Conservation (phyloP, 2,797 vertebrate genomes). For the Gymnoscopelus microlampas region DNA sequence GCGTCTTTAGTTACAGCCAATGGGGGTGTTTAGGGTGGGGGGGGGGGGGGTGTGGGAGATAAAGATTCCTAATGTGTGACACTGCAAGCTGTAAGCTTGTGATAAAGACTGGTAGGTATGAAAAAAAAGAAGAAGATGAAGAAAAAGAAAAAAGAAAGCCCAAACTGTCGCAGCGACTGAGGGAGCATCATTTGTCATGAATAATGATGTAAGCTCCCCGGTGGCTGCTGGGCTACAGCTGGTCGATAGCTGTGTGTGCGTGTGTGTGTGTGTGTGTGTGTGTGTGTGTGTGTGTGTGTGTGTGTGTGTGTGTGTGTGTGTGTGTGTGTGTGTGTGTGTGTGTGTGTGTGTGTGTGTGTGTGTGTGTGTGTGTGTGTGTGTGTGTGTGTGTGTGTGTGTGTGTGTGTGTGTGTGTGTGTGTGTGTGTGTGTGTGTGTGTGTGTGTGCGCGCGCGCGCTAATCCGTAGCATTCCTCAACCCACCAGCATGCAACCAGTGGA, state of each 20-base stretch:
- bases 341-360: conserved; percentile 5
- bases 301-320: conserved; percentile 1
- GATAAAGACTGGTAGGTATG: conserved; percentile 68
- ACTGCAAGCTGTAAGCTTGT: conserved; percentile 68
- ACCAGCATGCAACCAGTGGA: conserved; percentile 16
- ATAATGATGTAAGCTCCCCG: conserved; percentile 52
- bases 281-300: conserved; percentile 1
- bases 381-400: conserved; percentile 5
- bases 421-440: not conserved
- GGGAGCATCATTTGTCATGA: conserved; percentile 60
- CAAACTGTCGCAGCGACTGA: conserved; percentile 56
- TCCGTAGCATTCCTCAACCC: conserved; percentile 29
- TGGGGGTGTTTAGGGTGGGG: conserved; percentile 35
- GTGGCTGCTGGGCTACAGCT: conserved; percentile 44
- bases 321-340: conserved; percentile 1
- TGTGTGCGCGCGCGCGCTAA: conserved; percentile 18
- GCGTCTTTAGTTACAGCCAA: conserved; percentile 66
- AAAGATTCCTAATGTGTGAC: conserved; percentile 67
- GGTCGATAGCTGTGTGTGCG: conserved; percentile 22
- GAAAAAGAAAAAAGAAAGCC: conserved; percentile 28
- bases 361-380: conserved; percentile 5
- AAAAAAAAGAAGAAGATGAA: conserved; percentile 4
- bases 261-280: not conserved
- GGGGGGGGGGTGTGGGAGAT: conserved; percentile 45
- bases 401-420: conserved; percentile 4